Percentiles rank a stretch among this genome's conserved stretches.
Conservation (phyloP, 2,888 invertebrate species). For the Lypha dubia region DNA sequence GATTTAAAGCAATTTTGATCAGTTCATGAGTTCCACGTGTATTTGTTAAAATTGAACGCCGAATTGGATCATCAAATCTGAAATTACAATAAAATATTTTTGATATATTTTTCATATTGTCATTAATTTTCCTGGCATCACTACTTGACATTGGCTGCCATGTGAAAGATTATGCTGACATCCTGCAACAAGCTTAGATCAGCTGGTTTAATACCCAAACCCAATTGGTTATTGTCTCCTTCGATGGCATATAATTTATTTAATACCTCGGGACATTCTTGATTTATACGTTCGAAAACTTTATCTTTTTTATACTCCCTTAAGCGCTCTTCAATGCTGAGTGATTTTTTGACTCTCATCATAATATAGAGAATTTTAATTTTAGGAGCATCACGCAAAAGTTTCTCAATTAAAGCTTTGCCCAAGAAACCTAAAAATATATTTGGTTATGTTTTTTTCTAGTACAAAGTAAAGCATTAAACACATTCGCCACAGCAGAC, state of each 20-base stretch:
- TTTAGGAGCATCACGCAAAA: slow-evolving; percentile 91
- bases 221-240: slow-evolving; percentile 86
- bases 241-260: slow-evolving; percentile 87
- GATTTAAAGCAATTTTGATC: slow-evolving; percentile 85
- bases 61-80: slow-evolving; percentile 91
- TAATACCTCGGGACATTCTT: slow-evolving; percentile 85
- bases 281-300: slow-evolving; percentile 82
- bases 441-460: neutral
- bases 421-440: slow-evolving; percentile 90
- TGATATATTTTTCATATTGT: slow-evolving; percentile 80
- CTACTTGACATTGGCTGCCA: slow-evolving; percentile 90
- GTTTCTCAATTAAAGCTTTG: slow-evolving; percentile 94
- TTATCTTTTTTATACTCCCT: slow-evolving; percentile 85
- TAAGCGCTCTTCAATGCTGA: slow-evolving; percentile 87
- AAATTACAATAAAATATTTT: slow-evolving; percentile 75
- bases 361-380: slow-evolving; percentile 90
- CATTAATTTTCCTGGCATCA: slow-evolving; percentile 20
- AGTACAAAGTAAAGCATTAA: neutral
- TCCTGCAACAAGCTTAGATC: slow-evolving; percentile 85
- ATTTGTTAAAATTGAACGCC: slow-evolving; percentile 86
- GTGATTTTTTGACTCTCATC: slow-evolving; percentile 89
- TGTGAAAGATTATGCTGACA: slow-evolving; percentile 89
- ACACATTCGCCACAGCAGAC: too few species aligned
- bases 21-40: slow-evolving; percentile 87
- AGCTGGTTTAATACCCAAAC: slow-evolving; percentile 85